phyloP scores from a whole-genome alignment of 2,797 vertebrate species.

The Furcifer pardalis region DNA sequence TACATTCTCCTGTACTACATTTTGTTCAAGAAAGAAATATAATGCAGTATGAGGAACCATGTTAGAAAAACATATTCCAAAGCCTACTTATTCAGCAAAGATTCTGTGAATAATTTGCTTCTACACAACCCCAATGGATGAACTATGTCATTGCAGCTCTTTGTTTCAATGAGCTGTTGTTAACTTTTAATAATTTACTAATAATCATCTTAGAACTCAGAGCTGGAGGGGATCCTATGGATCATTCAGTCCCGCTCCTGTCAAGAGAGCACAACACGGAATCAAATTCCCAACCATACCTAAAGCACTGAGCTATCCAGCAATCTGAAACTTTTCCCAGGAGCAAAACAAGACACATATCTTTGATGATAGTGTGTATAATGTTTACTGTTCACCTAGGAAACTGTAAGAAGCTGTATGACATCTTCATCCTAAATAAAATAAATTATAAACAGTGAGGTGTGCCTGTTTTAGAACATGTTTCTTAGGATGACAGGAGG shows the following conservation, averaged over 20 bases:
- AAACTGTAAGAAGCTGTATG: conserved; percentile 17
- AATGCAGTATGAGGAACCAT: conserved; percentile 3
- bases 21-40: conserved; percentile 33
- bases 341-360: conserved; percentile 20
- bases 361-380: conserved; percentile 1
- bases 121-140: not conserved
- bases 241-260: too few species aligned
- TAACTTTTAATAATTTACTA: too few species aligned
- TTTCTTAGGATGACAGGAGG: not conserved
- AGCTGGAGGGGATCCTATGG: too few species aligned
- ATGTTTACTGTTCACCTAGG: conserved; percentile 26
- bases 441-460: conserved; percentile 10
- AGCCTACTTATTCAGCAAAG: not conserved
- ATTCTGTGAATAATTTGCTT: not conserved
- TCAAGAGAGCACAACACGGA: too few species aligned
- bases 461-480: not conserved
- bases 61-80: not conserved
- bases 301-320: too few species aligned
- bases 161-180: not conserved
- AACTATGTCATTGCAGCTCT: not conserved
- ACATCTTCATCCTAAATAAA: conserved; percentile 31
- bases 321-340: not conserved
- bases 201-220: too few species aligned
- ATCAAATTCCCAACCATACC: too few species aligned
- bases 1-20: not conserved